Evolutionary conservation across 2,797 vertebrate genomes (phyloP).

Genomic region (Sarcoramphus papa): DNA sequence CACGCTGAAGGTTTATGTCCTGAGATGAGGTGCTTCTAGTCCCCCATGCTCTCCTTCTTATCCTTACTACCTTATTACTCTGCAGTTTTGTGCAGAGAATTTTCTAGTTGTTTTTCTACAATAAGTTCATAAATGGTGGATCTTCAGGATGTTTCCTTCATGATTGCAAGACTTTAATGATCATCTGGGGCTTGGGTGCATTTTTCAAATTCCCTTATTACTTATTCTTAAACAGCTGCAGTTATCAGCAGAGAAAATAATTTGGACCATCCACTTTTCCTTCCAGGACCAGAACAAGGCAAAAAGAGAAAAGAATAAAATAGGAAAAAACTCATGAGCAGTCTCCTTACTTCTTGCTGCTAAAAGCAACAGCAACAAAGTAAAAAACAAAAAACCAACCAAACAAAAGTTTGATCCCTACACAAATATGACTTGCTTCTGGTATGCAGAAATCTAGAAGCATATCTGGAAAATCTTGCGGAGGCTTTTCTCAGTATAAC

Average conservation of each 20-base stretch:
- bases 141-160: neutral
- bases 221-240: neutral
- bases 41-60: neutral
- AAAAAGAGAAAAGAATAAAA: neutral
- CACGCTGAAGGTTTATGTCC: constrained; percentile 28
- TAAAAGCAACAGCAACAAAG: neutral
- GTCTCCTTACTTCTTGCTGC: neutral
- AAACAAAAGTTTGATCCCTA: neutral
- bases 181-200: neutral
- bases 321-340: neutral
- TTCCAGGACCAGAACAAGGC: neutral
- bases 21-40: constrained; percentile 28
- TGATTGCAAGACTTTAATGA: neutral
- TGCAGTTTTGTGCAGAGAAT: neutral
- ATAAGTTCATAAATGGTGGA: neutral
- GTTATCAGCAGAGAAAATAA: neutral
- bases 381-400: neutral
- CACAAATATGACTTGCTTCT: neutral
- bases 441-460: neutral
- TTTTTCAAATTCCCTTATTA: neutral
- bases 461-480: neutral
- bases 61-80: constrained; percentile 5
- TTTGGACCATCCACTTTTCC: neutral
- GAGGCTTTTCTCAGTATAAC: neutral
- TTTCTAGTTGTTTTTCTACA: neutral